Evolutionary conservation across 2,797 vertebrate genomes (phyloP), one percentile per base, ranked within the genome.

Genomic region (Leuciscus waleckii): DNA sequence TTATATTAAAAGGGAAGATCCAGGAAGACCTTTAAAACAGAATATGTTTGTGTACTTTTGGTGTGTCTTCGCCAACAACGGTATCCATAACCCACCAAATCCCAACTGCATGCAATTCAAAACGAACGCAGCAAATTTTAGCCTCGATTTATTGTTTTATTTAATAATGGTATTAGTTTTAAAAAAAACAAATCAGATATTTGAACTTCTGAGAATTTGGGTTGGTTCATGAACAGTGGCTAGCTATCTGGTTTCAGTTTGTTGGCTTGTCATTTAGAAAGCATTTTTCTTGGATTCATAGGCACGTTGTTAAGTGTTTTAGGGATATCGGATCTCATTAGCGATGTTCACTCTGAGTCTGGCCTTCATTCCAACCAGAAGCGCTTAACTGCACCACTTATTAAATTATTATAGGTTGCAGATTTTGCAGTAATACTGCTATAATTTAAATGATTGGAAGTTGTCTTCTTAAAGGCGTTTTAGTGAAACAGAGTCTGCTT

Each of bases 21-120:
- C 63, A 82, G 70, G 73, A 86, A 89, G 54, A 61, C 11, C 74
- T 88, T 84, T 87, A 68, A 79, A 79, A 85, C 76, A 2, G 65
- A 78, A 84, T 43, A 76, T 85, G 39, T 87, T 65, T 78, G 26
- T 74, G 61, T 68, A 79, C 39, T 65, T 79, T 65, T 26, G 63
- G 65, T 75, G 70, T 56, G 11, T 77, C 19, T 67, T 39, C 23
- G 56, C 69, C 54, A 63, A 61, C 26, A 32, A 65, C 3, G 43
- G 41, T 19, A 49, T 51, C 41, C 70, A 74, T 11, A 46, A 46
- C 39, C 29, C 54, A 70, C 43, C 13, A 32, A 51, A 35, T 78
- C 37, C n/a, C 56, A 63, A 41, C 29, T 41, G 14, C 35, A 43
- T 41, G 14, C 35, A 43, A 23, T 35, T 71, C 68, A 58, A 16